phyloP scores from a whole-genome alignment of 2,797 vertebrate species.

The Cirrhinus mrigala region DNA sequence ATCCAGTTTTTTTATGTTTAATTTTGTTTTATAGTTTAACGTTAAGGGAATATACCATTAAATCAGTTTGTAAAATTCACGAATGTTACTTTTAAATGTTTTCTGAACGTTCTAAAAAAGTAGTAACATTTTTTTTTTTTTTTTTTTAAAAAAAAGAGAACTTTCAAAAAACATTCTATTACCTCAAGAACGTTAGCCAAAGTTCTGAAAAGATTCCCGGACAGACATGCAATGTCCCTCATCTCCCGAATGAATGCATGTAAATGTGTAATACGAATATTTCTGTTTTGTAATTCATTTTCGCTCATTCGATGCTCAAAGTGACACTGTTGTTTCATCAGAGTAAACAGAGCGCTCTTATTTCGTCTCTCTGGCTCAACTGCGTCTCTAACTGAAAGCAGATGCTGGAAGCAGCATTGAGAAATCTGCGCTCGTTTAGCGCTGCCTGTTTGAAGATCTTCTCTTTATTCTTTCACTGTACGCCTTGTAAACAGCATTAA shows the following conservation, averaged over 20 bases:
- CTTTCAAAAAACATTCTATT: not conserved
- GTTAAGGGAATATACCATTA: not conserved
- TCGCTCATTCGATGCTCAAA: not conserved
- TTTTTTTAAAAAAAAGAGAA: not conserved
- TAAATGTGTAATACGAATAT: not conserved
- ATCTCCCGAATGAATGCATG: not conserved
- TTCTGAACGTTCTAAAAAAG: not conserved
- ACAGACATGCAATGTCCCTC: not conserved
- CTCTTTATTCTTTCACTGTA: slow-evolving; percentile 76
- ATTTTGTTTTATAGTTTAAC: too few relatives aligned
- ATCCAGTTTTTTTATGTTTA: too few relatives aligned
- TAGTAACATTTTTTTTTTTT: not conserved
- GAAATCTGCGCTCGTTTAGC: slow-evolving; percentile 93
- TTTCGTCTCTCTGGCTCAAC: slow-evolving; percentile 64
- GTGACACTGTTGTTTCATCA: not conserved
- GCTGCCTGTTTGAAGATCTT: slow-evolving; percentile 83
- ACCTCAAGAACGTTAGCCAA: not conserved
- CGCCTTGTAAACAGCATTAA: slow-evolving; percentile 89
- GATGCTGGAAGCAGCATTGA: slow-evolving; percentile 86
- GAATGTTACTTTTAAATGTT: not conserved
- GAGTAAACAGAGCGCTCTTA: slow-evolving; percentile 53
- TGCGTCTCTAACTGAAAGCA: slow-evolving; percentile 87
- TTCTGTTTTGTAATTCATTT: not conserved
- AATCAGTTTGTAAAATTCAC: not conserved
- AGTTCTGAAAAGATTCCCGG: not conserved